Base-by-base conservation (phyloP, 2,888 invertebrate species). In the Gymnocheta viridis region DNA sequence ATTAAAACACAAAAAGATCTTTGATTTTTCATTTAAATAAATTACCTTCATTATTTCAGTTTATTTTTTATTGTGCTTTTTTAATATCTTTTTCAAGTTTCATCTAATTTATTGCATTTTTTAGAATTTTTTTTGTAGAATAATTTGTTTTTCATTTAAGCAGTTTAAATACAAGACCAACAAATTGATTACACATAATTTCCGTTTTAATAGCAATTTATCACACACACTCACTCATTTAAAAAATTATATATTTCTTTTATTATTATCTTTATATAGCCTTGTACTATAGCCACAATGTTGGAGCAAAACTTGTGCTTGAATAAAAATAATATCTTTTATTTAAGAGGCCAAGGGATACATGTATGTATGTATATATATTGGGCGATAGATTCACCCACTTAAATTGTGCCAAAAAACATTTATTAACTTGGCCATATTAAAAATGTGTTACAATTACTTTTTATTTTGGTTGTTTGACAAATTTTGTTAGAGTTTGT, bases 331-430 rank as follows among this genome's bases (percentile, higher is more conserved):
- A 27, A 4, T 54, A 17, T 29, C 6, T 29, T 29, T 29, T 29
- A 29, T 47, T 29, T 32, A 29, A 47, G 27, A 54, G 44, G 6
- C 22, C 9, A 62, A 22, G n/a, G 56, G 38, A 56, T 19, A n/a
- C n/a, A n/a, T n/a, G n/a, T n/a, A n/a, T n/a, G n/a, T n/a, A n/a
- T n/a, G n/a, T n/a, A n/a, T n/a, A n/a, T n/a, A 44, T 38, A 6
- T 29, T 6, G 10, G 27, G 64, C 22, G 29, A 38, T 44, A 41
- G 17, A 35, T 70, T 62, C 84, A 78, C 84, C 84, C 84, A 84
- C 84, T 84, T 84, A 64, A 74, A 44, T 64, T 69, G 49, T 70
- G 80, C 70, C 83, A 80, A 80, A 83, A 69, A 64, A 38, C 67
- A 73, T 81, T 81, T 81, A 81, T 84, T 81, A 81, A 81, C 73